Percentiles rank a stretch among this genome's conserved stretches.
Conservation (phyloP, 2,888 invertebrate species). For the Coecobrya sp. region DNA sequence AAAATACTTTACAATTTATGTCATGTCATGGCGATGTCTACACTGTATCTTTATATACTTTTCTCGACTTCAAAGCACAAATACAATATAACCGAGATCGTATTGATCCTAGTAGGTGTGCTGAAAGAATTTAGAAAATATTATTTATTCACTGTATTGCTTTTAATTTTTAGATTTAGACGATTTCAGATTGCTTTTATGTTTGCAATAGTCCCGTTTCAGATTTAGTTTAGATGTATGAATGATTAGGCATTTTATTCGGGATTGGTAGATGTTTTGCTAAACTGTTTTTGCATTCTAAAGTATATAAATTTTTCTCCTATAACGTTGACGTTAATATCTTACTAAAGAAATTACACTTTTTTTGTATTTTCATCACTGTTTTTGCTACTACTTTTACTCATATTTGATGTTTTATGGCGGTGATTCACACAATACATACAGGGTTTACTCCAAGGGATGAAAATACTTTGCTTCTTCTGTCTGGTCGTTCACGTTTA, state of each 20-base stretch:
- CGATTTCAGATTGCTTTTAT: too few relatives aligned
- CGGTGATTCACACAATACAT: not conserved
- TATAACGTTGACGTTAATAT: not conserved
- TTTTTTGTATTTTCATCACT: not conserved
- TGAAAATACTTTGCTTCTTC: slow-evolving; percentile 38
- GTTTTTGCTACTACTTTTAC: not conserved
- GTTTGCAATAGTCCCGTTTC: too few relatives aligned
- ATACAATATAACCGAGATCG: too few relatives aligned
- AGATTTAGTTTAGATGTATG: too few relatives aligned
- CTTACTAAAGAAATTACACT: not conserved
- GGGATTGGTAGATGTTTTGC: not conserved
- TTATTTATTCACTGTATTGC: not conserved
- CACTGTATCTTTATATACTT: not conserved
- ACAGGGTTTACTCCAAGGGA: slow-evolving; percentile 25
- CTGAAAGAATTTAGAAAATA: not conserved
- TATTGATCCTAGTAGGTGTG: not conserved
- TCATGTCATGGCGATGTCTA: not conserved
- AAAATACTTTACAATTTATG: slow-evolving; percentile 72
- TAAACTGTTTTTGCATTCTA: not conserved
- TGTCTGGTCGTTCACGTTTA: not conserved
- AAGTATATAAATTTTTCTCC: not conserved
- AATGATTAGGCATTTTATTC: too few relatives aligned
- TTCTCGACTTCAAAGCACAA: not conserved
- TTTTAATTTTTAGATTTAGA: too few relatives aligned
- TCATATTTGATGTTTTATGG: not conserved